Evolutionary conservation across 2,797 vertebrate genomes (phyloP).

Genomic region (Mormyrus proboscirostris): DNA sequence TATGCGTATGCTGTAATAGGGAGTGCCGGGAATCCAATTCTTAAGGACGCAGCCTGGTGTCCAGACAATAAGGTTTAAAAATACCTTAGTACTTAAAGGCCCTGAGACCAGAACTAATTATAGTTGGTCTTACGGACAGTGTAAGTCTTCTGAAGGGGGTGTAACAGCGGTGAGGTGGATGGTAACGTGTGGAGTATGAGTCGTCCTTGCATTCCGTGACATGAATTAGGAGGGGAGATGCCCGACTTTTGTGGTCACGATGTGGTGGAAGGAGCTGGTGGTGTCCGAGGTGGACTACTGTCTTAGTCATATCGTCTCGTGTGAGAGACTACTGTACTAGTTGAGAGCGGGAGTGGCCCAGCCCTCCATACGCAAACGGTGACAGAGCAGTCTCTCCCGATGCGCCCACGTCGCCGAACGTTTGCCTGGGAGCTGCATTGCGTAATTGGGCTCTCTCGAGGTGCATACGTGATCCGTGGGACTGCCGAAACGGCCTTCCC

Average conservation of each 20-base stretch:
- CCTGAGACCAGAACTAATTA: neutral
- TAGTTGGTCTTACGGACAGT: neutral
- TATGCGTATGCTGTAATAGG: neutral
- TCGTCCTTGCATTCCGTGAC: neutral
- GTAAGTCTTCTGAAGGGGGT: neutral
- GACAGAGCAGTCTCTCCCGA: neutral
- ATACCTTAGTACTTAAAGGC: neutral
- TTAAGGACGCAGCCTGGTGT: neutral
- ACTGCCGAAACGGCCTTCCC: neutral
- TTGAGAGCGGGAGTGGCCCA: neutral
- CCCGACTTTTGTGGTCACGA: neutral
- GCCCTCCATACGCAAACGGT: neutral
- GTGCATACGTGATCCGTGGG: neutral
- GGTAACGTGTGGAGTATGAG: neutral
- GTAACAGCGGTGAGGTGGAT: neutral
- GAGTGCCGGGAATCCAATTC: neutral
- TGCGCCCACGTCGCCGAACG: neutral
- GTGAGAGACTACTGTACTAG: neutral
- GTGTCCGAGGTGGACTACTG: neutral
- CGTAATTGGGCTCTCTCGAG: neutral
- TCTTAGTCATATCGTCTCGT: neutral
- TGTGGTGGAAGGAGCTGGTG: neutral
- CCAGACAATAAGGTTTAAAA: conserved; percentile 7
- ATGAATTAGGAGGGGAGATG: neutral
- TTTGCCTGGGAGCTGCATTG: neutral